Percentiles rank a stretch among this genome's conserved stretches.
Evolutionary conservation across 2,113 vertebrate genomes (phyloP).

Genomic region (Setophaga petechia): DNA sequence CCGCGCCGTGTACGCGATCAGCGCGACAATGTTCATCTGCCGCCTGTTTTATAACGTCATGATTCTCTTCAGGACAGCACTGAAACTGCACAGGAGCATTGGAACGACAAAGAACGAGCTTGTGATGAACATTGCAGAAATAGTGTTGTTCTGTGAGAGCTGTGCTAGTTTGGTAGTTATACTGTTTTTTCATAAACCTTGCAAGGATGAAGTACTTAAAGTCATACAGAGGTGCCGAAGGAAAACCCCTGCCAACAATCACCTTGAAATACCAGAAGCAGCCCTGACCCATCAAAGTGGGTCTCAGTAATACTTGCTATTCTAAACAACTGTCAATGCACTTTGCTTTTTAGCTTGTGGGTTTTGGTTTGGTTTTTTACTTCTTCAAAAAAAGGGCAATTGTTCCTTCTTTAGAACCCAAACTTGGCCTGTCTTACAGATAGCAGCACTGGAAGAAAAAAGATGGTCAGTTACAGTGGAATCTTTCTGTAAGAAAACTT

Average conservation of each 20-base stretch:
- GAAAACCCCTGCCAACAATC: background rate
- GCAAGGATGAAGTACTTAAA: slow-evolving; percentile 50
- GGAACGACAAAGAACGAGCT: slow-evolving; percentile 32
- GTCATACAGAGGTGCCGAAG: slow-evolving; percentile 30
- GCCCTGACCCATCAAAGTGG: fast-evolving
- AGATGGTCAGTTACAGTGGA: background rate
- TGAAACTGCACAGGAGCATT: background rate
- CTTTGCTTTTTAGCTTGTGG: background rate
- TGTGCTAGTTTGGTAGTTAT: slow-evolving; percentile 65
- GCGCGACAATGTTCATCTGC: slow-evolving; percentile 34
- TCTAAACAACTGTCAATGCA: background rate
- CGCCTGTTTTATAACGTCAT: slow-evolving; percentile 70
- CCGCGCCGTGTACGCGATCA: background rate
- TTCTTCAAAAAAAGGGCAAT: background rate
- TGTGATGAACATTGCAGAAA: slow-evolving; percentile 75
- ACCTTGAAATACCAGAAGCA: background rate
- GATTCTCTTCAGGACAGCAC: slow-evolving; percentile 63
- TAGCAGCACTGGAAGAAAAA: background rate
- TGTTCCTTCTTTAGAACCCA: background rate
- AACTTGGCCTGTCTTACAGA: background rate
- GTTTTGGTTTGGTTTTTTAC: background rate
- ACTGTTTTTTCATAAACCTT: slow-evolving; percentile 67
- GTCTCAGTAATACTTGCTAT: background rate
- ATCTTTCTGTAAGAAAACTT: background rate
- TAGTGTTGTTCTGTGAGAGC: slow-evolving; percentile 77